Conservation (phyloP, 2,113 vertebrate genomes). For the Pseudorhombus dupliciocellatus region DNA sequence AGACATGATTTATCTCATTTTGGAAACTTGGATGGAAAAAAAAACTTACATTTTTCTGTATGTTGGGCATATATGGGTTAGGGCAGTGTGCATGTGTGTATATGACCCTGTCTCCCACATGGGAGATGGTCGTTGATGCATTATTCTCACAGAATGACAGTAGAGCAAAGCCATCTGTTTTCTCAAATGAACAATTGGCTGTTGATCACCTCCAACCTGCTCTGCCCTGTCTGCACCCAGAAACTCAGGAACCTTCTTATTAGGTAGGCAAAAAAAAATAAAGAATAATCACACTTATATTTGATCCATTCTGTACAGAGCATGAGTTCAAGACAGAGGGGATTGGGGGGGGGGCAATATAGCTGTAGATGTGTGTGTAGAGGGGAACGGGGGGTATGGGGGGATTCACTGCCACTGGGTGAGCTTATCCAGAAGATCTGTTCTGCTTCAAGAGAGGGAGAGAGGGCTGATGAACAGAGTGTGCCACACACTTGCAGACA, state of each 20-base stretch:
- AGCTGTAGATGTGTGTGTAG: slow-evolving; percentile 25
- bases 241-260: slow-evolving; percentile 35
- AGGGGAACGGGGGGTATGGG: slow-evolving; percentile 10
- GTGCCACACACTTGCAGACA: slow-evolving; percentile 65
- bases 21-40: slow-evolving; percentile 29
- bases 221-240: neutral
- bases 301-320: slow-evolving; percentile 57
- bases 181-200: slow-evolving; percentile 38
- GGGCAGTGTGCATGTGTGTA: neutral
- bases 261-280: slow-evolving; percentile 14
- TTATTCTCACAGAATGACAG: slow-evolving; percentile 14
- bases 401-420: slow-evolving; percentile 64
- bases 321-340: slow-evolving; percentile 45
- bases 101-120: neutral
- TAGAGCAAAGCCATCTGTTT: slow-evolving; percentile 43
- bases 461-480: slow-evolving; percentile 65
- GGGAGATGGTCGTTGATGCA: slow-evolving; percentile 12
- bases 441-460: slow-evolving; percentile 72
- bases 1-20: neutral
- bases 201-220: slow-evolving; percentile 25
- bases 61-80: neutral
- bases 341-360: slow-evolving; percentile 30
- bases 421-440: slow-evolving; percentile 81
- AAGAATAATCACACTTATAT: slow-evolving; percentile 43
- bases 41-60: slow-evolving; percentile 4